These are phyloP conservation scores for Cisticola juncidis DNA, from an alignment of 2,113 vertebrate genomes.

Conservation along the genomic window DNA sequence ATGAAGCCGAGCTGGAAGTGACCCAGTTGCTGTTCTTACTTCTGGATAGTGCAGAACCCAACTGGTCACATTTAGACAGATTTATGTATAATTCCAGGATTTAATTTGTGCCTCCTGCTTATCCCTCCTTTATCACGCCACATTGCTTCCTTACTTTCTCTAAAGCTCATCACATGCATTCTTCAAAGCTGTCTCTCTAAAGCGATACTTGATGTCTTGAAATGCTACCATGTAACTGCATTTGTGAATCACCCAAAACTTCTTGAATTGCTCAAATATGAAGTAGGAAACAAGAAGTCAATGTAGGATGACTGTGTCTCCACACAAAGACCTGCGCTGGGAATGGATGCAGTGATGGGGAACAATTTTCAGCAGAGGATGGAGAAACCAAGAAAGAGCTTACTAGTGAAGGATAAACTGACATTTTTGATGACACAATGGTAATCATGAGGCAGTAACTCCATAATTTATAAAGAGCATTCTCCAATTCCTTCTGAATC, in stretches of 20 bases:
- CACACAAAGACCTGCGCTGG: neutral
- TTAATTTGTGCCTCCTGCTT: neutral
- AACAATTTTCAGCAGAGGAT: neutral
- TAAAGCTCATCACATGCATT: neutral
- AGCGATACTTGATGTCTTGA: neutral
- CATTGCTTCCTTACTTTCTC: neutral
- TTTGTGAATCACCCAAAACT: neutral
- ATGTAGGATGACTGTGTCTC: neutral
- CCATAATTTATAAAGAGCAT: neutral
- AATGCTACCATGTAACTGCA: neutral
- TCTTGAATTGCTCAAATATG: neutral
- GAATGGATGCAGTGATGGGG: neutral
- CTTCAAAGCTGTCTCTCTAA: neutral
- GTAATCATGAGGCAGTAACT: neutral
- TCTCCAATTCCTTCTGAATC: neutral
- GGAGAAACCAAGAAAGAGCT: neutral
- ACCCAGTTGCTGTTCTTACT: neutral
- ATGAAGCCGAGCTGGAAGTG: neutral
- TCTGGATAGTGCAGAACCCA: neutral
- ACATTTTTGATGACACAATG: neutral
- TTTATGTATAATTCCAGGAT: neutral
- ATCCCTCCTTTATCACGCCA: neutral
- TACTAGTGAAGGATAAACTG: neutral
- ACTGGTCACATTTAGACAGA: neutral
- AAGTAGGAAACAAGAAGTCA: neutral